Evolutionary conservation across 2,797 vertebrate genomes (phyloP).

Genomic region (Moxostoma hubbsi): DNA sequence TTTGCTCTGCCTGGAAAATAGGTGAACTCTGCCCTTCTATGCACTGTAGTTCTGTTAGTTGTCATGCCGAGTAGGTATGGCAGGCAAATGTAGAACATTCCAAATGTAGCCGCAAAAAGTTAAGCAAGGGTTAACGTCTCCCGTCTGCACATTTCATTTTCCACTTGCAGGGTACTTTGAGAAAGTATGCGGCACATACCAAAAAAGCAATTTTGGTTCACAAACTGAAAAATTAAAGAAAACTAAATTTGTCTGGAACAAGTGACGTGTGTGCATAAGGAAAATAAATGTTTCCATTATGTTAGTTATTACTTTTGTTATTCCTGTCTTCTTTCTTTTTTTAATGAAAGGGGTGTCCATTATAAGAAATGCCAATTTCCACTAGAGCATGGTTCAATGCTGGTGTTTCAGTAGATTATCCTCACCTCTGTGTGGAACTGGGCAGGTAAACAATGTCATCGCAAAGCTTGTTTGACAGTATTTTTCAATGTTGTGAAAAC

Average conservation of each 20-base stretch:
- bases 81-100: conserved; percentile 41
- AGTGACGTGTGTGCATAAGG: conserved; percentile 18
- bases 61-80: conserved; percentile 29
- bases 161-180: conserved; percentile 30
- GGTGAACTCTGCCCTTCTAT: conserved; percentile 30
- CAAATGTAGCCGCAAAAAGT: conserved; percentile 15
- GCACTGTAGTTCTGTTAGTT: conserved; percentile 30
- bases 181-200: conserved; percentile 38
- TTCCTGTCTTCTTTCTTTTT: conserved; percentile 28
- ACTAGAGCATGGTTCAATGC: conserved; percentile 12
- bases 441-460: too few species aligned
- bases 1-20: conserved; percentile 54
- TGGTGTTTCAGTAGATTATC: conserved; percentile 45
- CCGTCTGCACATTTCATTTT: conserved; percentile 47
- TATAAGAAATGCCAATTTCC: conserved; percentile 32
- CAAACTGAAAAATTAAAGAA: conserved; percentile 35
- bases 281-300: conserved; percentile 54
- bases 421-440: conserved; percentile 15
- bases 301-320: conserved; percentile 22
- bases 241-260: conserved; percentile 5
- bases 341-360: conserved; percentile 35
- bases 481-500: neutral
- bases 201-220: conserved; percentile 42
- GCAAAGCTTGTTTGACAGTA: too few species aligned
- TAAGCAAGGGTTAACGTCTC: conserved; percentile 35